Evolutionary conservation across 30 jellyfish, hydroid and myxozoan genomes (phyloP).

Genomic region (Phacellophora camtschatica): DNA sequence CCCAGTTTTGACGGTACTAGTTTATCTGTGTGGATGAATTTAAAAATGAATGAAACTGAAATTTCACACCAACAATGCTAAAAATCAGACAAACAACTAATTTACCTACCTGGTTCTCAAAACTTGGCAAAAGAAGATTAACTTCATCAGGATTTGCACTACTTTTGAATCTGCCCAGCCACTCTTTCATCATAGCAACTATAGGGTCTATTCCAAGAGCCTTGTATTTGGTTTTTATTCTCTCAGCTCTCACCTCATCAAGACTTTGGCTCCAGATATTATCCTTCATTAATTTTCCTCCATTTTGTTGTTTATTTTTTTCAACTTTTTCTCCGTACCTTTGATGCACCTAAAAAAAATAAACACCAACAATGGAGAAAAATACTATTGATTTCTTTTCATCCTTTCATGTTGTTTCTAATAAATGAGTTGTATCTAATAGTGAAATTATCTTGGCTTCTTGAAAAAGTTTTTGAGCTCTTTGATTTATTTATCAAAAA

Average conservation of each 20-base stretch:
- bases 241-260: conserved; percentile 46
- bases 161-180: conserved; percentile 3
- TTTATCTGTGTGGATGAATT: too few relatives aligned
- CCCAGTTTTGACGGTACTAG: too few relatives aligned
- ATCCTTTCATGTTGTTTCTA: too few relatives aligned
- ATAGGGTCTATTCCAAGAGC: conserved; percentile 33
- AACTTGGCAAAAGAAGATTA: conserved; percentile 53
- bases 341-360: conserved; percentile 2
- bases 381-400: too few relatives aligned
- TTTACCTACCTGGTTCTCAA: conserved; percentile 61
- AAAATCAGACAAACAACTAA: too few relatives aligned
- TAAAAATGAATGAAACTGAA: too few relatives aligned
- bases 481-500: too few relatives aligned
- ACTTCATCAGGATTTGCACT: neutral
- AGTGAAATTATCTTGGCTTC: too few relatives aligned
- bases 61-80: too few relatives aligned
- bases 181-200: conserved; percentile 44
- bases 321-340: neutral
- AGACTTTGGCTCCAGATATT: conserved; percentile 42
- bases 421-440: too few relatives aligned
- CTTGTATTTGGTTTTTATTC: conserved; percentile 17
- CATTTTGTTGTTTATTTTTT: neutral
- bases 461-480: too few relatives aligned
- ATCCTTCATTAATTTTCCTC: neutral
- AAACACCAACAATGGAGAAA: too few relatives aligned